Evolutionary conservation across 92 coral and sea anemone species (phyloP).

Genomic region (Pocillopora meandrina): DNA sequence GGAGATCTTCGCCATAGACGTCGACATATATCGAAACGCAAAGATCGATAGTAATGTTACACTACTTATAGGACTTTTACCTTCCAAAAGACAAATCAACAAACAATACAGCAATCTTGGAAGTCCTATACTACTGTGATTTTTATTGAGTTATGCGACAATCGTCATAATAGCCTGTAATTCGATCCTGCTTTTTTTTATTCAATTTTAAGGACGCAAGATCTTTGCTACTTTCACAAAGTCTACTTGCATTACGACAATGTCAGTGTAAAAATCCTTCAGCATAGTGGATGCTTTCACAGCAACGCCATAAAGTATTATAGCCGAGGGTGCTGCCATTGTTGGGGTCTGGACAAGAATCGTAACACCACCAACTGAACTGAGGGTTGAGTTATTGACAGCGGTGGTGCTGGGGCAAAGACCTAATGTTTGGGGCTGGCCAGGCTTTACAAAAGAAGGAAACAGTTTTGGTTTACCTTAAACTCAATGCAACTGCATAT

Average conservation of each 20-base stretch:
- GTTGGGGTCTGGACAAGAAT: constrained; percentile 14
- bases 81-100: no score
- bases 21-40: no score
- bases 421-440: neutral
- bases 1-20: no score
- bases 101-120: no score
- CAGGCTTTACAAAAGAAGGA: constrained; percentile 1
- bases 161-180: no score
- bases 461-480: no score
- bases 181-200: no score
- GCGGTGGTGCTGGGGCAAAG: constrained; percentile 8
- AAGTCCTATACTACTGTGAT: no score
- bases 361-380: neutral
- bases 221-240: constrained; percentile 2
- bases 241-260: constrained; percentile 6
- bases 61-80: no score
- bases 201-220: neutral
- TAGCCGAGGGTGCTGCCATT: neutral
- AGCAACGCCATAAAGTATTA: constrained; percentile 3
- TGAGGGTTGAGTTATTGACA: constrained; percentile 5
- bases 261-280: constrained; percentile 3
- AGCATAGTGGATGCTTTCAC: constrained; percentile 15
- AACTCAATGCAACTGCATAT: no score
- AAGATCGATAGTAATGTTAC: no score
- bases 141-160: no score